Evolutionary conservation across 2,797 vertebrate genomes (phyloP), one percentile per base, ranked within the genome.

Genomic region (Onychomys arenicola): DNA sequence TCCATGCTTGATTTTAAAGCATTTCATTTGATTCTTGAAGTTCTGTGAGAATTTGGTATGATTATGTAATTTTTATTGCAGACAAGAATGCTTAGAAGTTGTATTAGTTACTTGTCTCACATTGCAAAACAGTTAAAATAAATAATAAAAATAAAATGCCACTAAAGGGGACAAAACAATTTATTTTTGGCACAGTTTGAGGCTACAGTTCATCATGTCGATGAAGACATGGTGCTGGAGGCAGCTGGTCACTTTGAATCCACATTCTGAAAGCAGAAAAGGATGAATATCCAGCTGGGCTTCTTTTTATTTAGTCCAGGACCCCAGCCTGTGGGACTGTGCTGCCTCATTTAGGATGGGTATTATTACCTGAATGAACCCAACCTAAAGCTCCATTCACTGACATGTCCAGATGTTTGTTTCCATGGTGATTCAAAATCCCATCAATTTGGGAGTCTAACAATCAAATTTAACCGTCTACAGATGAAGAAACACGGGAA

Each of bases 61-160:
- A 85, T 25, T 4, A 3, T 67, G 27, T 25, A 32, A 85, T 65
- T 81, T 93, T 81, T 71, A 71, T 7, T 69, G 43, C 82, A 93
- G 25, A 81, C 90, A 83, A 67, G n/a, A 59, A 93, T 75, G 10
- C 17, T 84, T 17, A 93, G 59, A 80, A 94, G 71, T 94, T 40
- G 11, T 40, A 27, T 61, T 29, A 61, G 23, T 61, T 61, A 8
- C n/a, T 40, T 61, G 25, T 61, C 55, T 17, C n/a, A 59, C 8
- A 14, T 3, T 52, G n/a, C 12, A 3, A 40, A 27, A 8, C 7
- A 59, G 37, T 19, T 69, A n/a, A 7, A 81, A 59, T 13, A 61
- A 55, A n/a, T 23, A n/a, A 55, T 80, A n/a, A 80, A 80, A 10
- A 80, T 23, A n/a, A 23, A 55, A 55, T 55, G 17, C 32, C 32